Conservation (phyloP, 2,888 invertebrate genomes). For the Ophion ventricosus region DNA sequence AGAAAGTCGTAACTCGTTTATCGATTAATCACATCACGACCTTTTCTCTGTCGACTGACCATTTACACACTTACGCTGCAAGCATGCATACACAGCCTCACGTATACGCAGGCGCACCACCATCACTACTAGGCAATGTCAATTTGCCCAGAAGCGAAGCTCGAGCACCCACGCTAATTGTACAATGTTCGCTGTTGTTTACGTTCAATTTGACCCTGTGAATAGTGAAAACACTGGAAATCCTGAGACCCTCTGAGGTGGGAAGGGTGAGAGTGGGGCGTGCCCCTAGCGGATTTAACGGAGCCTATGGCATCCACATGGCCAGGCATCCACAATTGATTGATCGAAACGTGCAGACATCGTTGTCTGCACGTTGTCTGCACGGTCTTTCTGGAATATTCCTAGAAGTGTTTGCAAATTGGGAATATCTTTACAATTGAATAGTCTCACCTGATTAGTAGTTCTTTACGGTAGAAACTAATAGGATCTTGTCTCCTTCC, state of each 20-base stretch:
- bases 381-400: neutral
- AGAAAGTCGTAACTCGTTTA: neutral
- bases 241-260: slow-evolving; percentile 37
- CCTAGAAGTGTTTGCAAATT: neutral
- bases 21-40: neutral
- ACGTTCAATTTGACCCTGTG: slow-evolving; percentile 52
- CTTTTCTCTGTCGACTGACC: neutral
- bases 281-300: slow-evolving; percentile 32
- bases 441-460: neutral
- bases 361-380: no score
- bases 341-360: slow-evolving; percentile 22
- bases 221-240: slow-evolving; percentile 41
- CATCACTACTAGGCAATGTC: slow-evolving; percentile 23
- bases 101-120: neutral
- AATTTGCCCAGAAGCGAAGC: slow-evolving; percentile 48
- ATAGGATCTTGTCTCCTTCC: no score
- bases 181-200: slow-evolving; percentile 52
- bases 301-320: neutral
- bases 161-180: slow-evolving; percentile 43
- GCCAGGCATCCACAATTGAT: slow-evolving; percentile 20
- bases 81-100: neutral
- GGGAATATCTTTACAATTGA: neutral
- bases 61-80: neutral
- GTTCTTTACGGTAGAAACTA: neutral
- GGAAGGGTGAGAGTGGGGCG: neutral